These are phyloP conservation scores for Strigamia crassipes DNA, from an alignment of 2,888 invertebrate genomes.

Conservation along the genomic window DNA sequence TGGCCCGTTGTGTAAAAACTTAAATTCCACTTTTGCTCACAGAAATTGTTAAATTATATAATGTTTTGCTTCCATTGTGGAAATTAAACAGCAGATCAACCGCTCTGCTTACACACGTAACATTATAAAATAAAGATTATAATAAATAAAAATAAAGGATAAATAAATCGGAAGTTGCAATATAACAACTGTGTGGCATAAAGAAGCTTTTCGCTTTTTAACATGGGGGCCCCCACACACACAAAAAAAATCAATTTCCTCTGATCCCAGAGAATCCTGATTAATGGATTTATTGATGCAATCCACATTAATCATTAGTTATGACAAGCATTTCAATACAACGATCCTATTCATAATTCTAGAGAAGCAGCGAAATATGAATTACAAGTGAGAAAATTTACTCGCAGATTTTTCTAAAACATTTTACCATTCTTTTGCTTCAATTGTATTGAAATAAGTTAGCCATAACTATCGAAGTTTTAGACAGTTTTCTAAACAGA, in stretches of 20 bases:
- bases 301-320: slow-evolving; percentile 50
- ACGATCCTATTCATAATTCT: slow-evolving; percentile 17
- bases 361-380: neutral
- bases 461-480: too few relatives aligned
- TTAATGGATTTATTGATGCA: slow-evolving; percentile 50
- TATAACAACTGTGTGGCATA: neutral
- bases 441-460: neutral
- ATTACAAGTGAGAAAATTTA: neutral
- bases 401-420: neutral
- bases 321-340: slow-evolving; percentile 49
- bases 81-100: too few relatives aligned
- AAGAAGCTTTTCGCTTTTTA: slow-evolving; percentile 34
- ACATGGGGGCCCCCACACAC: neutral
- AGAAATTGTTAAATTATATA: too few relatives aligned
- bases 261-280: slow-evolving; percentile 48
- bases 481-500: too few relatives aligned
- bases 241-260: slow-evolving; percentile 49
- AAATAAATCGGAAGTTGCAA: slow-evolving; percentile 19
- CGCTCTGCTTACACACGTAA: too few relatives aligned
- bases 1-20: neutral
- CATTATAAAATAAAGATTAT: neutral
- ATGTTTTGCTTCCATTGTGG: neutral
- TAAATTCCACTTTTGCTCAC: neutral
- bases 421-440: too few relatives aligned
- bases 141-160: neutral